Conservation (phyloP, 1,140 invertebrate genomes). For the Pomacea maculata region DNA sequence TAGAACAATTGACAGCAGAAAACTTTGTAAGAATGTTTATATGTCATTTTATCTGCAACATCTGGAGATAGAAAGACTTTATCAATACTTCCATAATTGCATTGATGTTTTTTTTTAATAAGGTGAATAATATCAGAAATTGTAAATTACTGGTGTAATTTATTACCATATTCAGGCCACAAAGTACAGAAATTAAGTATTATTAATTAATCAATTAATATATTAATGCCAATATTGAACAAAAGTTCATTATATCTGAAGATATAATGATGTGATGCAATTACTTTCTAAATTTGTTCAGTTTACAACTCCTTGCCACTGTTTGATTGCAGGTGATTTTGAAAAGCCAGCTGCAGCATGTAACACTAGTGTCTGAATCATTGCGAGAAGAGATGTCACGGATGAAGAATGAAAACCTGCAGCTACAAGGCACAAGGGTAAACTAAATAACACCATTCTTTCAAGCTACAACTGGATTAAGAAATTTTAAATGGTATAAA, state of each 20-base stretch:
- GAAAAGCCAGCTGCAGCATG: slow-evolving; percentile 46
- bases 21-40: slow-evolving; percentile 26
- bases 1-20: slow-evolving; percentile 12
- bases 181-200: too few relatives aligned
- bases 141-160: too few relatives aligned
- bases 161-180: too few relatives aligned
- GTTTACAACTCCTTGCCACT: neutral
- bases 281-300: neutral
- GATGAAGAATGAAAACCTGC: slow-evolving; percentile 51
- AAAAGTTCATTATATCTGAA: neutral
- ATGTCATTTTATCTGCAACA: too few relatives aligned
- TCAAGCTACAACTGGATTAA: too few relatives aligned
- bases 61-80: too few relatives aligned
- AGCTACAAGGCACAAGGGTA: slow-evolving; percentile 56
- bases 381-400: slow-evolving; percentile 46
- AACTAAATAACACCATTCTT: neutral
- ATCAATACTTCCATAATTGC: too few relatives aligned
- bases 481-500: too few relatives aligned
- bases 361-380: slow-evolving; percentile 38
- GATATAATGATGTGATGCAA: too few relatives aligned
- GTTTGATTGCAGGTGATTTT: slow-evolving; percentile 43
- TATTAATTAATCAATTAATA: neutral
- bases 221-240: neutral
- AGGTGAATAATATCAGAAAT: too few relatives aligned
- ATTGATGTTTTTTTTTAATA: too few relatives aligned